A percentile compares a stretch with the other conserved stretches of the same genome.
Conservation (phyloP, 2,113 vertebrate species). For the Amblyopsis rosae region DNA sequence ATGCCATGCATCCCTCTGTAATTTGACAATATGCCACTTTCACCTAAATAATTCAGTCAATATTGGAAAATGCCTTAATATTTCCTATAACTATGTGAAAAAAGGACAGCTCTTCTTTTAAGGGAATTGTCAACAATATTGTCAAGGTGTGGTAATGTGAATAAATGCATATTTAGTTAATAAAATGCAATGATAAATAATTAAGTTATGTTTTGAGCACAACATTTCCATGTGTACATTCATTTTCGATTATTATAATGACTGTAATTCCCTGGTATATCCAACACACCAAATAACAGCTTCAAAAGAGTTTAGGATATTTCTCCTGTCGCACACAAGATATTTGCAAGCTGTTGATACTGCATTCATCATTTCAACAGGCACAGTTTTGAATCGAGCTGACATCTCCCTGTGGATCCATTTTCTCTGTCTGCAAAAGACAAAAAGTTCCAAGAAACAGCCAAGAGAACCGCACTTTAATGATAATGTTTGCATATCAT, state of each 20-base stretch:
- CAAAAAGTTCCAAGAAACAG: not conserved
- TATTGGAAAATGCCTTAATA: not conserved
- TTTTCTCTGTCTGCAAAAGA: constrained; percentile 4
- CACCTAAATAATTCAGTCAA: not conserved
- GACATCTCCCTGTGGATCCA: not conserved
- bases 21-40: not conserved
- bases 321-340: not conserved
- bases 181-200: too few relatives aligned
- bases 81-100: not conserved
- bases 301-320: not conserved
- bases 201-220: too few relatives aligned
- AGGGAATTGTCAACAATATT: not conserved
- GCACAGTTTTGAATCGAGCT: not conserved
- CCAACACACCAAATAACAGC: not conserved
- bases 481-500: not conserved
- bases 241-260: not conserved
- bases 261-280: not conserved
- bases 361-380: not conserved
- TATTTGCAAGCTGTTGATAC: not conserved
- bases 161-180: too few relatives aligned
- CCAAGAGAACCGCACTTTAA: not conserved
- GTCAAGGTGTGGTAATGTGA: too few relatives aligned
- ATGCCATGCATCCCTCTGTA: too few relatives aligned
- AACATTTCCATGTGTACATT: not conserved
- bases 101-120: not conserved